A percentile compares a stretch with the other conserved stretches of the same genome.
Evolutionary conservation across 1,140 invertebrate species (phyloP).

Genomic region (Zaprionus camerounensis): DNA sequence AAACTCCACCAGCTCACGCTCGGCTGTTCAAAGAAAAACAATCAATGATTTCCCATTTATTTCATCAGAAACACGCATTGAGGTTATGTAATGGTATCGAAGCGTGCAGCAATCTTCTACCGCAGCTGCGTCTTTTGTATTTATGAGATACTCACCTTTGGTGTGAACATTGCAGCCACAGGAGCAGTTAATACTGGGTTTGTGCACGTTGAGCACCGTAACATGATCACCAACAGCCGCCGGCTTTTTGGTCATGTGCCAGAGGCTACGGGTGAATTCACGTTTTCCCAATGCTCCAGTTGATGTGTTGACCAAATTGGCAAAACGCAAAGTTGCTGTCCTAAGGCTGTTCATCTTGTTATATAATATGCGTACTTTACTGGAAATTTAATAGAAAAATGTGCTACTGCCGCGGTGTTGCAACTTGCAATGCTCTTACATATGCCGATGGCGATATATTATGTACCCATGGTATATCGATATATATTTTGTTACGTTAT

Average conservation of each 20-base stretch:
- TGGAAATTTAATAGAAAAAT: conserved; percentile 47
- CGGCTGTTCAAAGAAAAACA: conserved; percentile 86
- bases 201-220: conserved; percentile 75
- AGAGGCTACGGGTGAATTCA: conserved; percentile 88
- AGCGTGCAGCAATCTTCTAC: not conserved
- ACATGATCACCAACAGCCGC: conserved; percentile 55
- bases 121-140: not conserved
- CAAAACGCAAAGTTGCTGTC: conserved; percentile 86
- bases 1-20: conserved; percentile 94
- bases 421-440: conserved; percentile 43
- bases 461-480: conserved; percentile 1
- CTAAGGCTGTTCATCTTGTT: conserved; percentile 89
- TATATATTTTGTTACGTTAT: not conserved
- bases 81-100: conserved; percentile 71
- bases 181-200: conserved; percentile 85
- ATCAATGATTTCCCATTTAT: not conserved
- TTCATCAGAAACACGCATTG: conserved; percentile 48
- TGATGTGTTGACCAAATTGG: conserved; percentile 84
- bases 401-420: conserved; percentile 45
- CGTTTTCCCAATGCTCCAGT: conserved; percentile 85
- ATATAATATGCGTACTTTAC: conserved; percentile 57
- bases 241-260: conserved; percentile 87
- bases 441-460: conserved; percentile 13
- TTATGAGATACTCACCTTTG: conserved; percentile 86
- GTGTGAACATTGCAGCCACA: conserved; percentile 89